These are phyloP conservation scores for Thamnaconus septentrionalis DNA, from an alignment of 2,113 vertebrate species.

Conservation along the genomic window DNA sequence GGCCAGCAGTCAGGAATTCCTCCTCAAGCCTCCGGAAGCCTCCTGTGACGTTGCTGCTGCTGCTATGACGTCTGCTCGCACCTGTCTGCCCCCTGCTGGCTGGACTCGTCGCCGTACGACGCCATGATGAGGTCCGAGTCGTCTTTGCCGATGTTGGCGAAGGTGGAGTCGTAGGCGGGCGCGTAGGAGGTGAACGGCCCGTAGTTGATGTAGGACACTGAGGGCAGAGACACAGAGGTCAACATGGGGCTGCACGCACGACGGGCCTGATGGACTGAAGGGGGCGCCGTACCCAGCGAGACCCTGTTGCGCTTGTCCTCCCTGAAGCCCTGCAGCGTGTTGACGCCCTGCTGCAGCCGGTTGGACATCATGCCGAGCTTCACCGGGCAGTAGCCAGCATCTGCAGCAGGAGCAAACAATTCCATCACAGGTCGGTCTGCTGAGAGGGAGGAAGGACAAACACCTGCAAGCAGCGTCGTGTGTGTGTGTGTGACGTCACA, in stretches of 20 bases:
- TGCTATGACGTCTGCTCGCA: constrained; percentile 53
- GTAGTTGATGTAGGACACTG: constrained; percentile 94
- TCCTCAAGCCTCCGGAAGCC: constrained; percentile 28
- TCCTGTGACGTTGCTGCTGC: not conserved
- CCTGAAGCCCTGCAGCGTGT: constrained; percentile 92
- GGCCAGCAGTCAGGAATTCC: constrained; percentile 17
- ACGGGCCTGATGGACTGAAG: no score
- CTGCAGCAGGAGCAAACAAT: constrained; percentile 60
- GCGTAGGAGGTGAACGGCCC: constrained; percentile 95
- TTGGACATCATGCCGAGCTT: constrained; percentile 91
- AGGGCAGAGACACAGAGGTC: not conserved
- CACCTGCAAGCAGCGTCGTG: no score
- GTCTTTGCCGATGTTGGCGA: constrained; percentile 94
- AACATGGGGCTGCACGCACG: no score
- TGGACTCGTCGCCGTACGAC: constrained; percentile 88
- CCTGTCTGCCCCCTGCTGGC: constrained; percentile 84
- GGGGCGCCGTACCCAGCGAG: constrained; percentile 79
- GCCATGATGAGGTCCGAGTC: constrained; percentile 93
- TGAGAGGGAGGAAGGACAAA: no score
- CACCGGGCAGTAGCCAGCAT: constrained; percentile 87
- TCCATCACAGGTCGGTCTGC: not conserved
- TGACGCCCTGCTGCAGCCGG: constrained; percentile 90
- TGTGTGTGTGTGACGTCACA: no score
- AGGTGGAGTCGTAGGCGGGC: constrained; percentile 93
- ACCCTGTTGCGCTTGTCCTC: constrained; percentile 97